Conservation (phyloP, 2,797 vertebrate species). For the Centroberyx gerrardi region DNA sequence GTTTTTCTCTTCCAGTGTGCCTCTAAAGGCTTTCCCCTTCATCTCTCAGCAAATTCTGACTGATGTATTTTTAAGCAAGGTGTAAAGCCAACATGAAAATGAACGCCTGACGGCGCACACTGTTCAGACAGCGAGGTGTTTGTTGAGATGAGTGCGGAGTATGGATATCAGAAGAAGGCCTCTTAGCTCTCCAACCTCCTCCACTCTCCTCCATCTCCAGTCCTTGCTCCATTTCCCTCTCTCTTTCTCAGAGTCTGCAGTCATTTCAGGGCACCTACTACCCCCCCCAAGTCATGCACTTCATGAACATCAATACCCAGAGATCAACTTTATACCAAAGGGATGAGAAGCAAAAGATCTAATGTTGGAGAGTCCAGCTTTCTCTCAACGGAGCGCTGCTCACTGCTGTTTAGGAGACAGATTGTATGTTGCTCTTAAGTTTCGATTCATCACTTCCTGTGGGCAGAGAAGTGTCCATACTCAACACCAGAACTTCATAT, state of each 20-base stretch:
- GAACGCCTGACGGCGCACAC: constrained; percentile 29
- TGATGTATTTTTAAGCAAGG: constrained; percentile 73
- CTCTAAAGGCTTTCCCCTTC: constrained; percentile 61
- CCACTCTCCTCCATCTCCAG: constrained; percentile 2
- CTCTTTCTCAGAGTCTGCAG: neutral
- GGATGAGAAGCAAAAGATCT: too few relatives aligned
- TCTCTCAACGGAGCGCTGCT: too few relatives aligned
- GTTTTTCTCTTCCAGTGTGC: constrained; percentile 45
- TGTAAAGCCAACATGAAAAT: constrained; percentile 61
- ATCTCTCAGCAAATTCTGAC: constrained; percentile 46
- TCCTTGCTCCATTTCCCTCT: neutral
- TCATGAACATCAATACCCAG: too few relatives aligned
- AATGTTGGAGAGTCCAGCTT: too few relatives aligned
- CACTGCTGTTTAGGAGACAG: too few relatives aligned
- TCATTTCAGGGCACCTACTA: neutral
- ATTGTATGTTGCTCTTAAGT: too few relatives aligned
- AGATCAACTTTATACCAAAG: too few relatives aligned
- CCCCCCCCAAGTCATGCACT: too few relatives aligned
- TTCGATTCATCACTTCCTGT: too few relatives aligned
- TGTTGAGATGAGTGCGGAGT: constrained; percentile 32
- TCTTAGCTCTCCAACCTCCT: constrained; percentile 20
- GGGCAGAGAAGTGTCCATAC: too few relatives aligned
- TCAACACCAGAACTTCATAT: too few relatives aligned
- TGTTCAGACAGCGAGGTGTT: constrained; percentile 47
- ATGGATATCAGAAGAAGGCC: constrained; percentile 1